Evolutionary conservation across 2,888 invertebrate genomes (phyloP).

Genomic region (Pyrgus malvae): DNA sequence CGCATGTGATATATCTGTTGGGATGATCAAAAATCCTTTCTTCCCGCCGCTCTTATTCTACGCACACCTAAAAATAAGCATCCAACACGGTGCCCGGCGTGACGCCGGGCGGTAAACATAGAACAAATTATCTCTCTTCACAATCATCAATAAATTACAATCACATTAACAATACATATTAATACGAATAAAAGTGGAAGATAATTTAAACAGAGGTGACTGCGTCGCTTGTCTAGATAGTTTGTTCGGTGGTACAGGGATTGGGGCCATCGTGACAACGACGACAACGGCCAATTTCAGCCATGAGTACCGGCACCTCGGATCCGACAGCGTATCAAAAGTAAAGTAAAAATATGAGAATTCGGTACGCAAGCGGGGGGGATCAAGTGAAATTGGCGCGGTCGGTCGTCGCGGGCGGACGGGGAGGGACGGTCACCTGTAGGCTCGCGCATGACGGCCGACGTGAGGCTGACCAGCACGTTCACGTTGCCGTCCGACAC

Average conservation of each 20-base stretch:
- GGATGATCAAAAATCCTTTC: conserved; percentile 87
- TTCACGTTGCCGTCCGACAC: conserved; percentile 90
- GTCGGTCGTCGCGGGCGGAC: conserved; percentile 35
- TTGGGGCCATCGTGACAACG: conserved; percentile 59
- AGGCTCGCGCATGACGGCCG: conserved; percentile 95
- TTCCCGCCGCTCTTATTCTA: conserved; percentile 69
- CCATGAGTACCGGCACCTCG: conserved; percentile 8
- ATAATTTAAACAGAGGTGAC: conserved; percentile 8
- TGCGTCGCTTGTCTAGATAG: conserved; percentile 55
- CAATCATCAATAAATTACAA: conserved; percentile 25
- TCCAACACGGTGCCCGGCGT: conserved; percentile 62
- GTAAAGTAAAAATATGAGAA: neutral
- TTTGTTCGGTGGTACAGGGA: conserved; percentile 66
- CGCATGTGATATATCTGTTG: conserved; percentile 66
- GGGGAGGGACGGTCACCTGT: conserved; percentile 58
- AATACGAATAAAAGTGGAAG: conserved; percentile 39
- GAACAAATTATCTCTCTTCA: conserved; percentile 76
- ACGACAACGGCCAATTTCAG: conserved; percentile 58
- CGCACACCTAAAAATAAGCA: conserved; percentile 80
- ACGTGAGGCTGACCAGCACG: conserved; percentile 95
- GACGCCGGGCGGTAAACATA: conserved; percentile 62
- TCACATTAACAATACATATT: conserved; percentile 36
- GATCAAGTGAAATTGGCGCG: conserved; percentile 14
- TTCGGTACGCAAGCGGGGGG: neutral
- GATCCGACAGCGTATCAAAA: neutral